Conservation (phyloP, 2,113 vertebrate species). For the Melierax canorus region DNA sequence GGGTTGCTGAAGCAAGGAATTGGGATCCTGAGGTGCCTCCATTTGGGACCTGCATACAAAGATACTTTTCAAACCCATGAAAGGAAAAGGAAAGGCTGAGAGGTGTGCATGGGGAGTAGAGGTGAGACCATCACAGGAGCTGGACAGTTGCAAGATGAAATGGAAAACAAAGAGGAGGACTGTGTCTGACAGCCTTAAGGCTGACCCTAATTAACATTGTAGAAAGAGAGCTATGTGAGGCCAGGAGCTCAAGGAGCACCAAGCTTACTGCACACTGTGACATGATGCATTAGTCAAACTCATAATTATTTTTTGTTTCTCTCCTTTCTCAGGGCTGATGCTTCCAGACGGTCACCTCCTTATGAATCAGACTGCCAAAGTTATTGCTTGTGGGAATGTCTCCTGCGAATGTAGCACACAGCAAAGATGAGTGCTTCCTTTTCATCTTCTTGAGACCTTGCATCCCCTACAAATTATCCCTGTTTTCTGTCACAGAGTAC, state of each 20-base stretch:
- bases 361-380: background rate
- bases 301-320: background rate
- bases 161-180: background rate
- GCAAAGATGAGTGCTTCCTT: background rate
- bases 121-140: background rate
- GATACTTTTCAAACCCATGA: background rate
- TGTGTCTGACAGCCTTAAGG: background rate
- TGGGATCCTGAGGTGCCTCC: background rate
- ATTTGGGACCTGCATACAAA: background rate
- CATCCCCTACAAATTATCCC: background rate
- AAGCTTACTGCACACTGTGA: background rate
- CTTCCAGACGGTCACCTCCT: background rate
- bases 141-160: background rate
- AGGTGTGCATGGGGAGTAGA: rapidly evolving
- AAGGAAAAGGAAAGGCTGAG: background rate
- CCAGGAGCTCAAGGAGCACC: background rate
- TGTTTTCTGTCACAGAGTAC: background rate
- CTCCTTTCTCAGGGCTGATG: background rate
- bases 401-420: background rate
- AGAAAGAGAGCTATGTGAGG: background rate
- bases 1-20: background rate
- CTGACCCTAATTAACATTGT: background rate
- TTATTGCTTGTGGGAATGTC: background rate
- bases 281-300: background rate
- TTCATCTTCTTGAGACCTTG: background rate